These are phyloP conservation scores for Hydrozoanthus gracilis DNA, from an alignment of 92 coral and sea anemone genomes.

Conservation along the genomic window DNA sequence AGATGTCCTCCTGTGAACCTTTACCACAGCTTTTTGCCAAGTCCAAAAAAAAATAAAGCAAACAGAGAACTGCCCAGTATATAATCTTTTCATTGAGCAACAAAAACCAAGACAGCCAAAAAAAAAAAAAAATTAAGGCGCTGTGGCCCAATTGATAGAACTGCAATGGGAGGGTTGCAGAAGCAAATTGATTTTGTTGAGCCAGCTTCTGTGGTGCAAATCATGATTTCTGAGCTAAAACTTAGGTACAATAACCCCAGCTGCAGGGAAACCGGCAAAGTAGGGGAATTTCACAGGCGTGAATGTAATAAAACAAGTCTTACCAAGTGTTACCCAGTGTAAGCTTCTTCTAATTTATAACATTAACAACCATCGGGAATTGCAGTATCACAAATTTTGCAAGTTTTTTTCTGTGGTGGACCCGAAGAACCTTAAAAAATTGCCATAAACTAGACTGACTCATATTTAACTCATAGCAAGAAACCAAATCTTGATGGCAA, in stretches of 20 bases:
- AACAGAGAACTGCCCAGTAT: neutral
- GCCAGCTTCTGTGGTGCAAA: neutral
- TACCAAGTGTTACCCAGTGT: neutral
- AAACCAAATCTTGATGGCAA: too few species aligned
- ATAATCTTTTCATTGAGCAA: conserved; percentile 33
- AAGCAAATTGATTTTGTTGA: neutral
- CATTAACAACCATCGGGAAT: neutral
- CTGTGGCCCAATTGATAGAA: conserved; percentile 9
- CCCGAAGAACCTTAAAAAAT: neutral
- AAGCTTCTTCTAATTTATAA: too few species aligned
- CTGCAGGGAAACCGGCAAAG: neutral
- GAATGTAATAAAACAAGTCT: neutral
- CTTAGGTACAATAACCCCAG: neutral
- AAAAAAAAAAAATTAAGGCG: conserved; percentile 30
- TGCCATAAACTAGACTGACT: neutral
- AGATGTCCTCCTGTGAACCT: neutral
- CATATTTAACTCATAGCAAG: neutral
- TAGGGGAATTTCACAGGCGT: too few species aligned
- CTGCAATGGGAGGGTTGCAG: conserved; percentile 24
- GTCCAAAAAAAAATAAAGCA: neutral
- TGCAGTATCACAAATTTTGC: neutral
- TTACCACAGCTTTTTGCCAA: neutral
- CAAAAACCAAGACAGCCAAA: conserved; percentile 37
- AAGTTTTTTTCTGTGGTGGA: neutral
- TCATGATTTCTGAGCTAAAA: neutral